Evolutionary conservation across 2,113 vertebrate genomes (phyloP).

Genomic region (Columba livia): DNA sequence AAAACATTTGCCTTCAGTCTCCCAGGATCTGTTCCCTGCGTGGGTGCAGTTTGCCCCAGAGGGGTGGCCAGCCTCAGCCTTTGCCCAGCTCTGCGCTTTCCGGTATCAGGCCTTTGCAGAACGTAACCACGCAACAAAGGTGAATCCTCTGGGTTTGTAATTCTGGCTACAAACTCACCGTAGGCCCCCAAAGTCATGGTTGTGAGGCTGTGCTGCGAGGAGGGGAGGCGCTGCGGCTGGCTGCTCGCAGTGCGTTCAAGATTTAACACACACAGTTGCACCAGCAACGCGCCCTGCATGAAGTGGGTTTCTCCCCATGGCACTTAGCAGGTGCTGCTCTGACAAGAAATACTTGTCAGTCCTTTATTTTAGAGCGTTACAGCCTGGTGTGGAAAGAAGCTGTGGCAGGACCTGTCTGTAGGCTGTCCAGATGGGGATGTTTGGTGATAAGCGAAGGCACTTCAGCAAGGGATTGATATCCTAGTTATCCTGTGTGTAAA

Average conservation of each 20-base stretch:
- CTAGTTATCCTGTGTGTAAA: neutral
- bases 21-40: neutral
- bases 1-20: neutral
- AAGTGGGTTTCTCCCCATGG: neutral
- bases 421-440: neutral
- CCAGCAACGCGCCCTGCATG: neutral
- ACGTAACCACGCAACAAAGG: neutral
- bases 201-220: accelerated
- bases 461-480: neutral
- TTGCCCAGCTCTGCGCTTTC: neutral
- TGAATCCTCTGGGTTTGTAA: neutral
- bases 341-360: neutral
- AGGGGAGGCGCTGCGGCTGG: too few species aligned
- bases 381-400: neutral
- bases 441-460: neutral
- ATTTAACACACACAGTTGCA: accelerated
- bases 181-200: too few species aligned
- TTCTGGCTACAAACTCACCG: neutral
- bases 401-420: neutral
- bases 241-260: neutral
- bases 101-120: neutral
- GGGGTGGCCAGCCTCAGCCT: neutral
- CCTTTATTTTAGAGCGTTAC: neutral
- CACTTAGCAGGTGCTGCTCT: neutral
- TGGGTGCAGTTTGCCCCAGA: neutral